Evolutionary conservation across 2,888 invertebrate genomes (phyloP).

Genomic region (Aradus depressus): DNA sequence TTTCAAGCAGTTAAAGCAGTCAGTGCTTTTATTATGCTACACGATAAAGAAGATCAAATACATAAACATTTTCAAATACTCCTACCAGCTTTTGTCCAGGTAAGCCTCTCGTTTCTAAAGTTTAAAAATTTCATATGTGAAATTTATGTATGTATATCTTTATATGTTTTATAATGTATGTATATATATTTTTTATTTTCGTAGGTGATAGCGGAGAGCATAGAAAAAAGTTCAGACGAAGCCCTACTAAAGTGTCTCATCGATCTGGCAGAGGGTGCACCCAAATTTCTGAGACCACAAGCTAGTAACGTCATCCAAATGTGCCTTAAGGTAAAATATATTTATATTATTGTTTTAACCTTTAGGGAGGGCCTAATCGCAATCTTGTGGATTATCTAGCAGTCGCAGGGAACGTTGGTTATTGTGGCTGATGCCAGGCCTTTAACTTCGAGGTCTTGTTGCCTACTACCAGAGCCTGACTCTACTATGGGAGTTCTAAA

Average conservation of each 20-base stretch:
- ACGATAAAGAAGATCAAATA: constrained; percentile 86
- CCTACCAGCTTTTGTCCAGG: constrained; percentile 63
- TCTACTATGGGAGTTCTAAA: too few species aligned
- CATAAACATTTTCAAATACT: constrained; percentile 81
- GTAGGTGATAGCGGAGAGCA: constrained; percentile 68
- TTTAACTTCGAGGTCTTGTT: too few species aligned
- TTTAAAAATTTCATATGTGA: background rate
- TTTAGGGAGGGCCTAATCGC: too few species aligned
- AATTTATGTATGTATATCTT: background rate
- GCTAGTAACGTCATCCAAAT: constrained; percentile 75
- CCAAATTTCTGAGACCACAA: constrained; percentile 83
- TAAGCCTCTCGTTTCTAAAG: constrained; percentile 32
- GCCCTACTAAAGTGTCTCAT: constrained; percentile 84
- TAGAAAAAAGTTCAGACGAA: constrained; percentile 78
- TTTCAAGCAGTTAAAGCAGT: constrained; percentile 75
- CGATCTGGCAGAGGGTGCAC: constrained; percentile 85
- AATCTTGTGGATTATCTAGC: too few species aligned
- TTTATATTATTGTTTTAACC: too few species aligned
- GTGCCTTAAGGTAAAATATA: constrained; percentile 63
- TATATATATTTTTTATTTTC: constrained; percentile 26
- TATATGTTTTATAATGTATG: background rate
- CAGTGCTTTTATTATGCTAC: constrained; percentile 77
- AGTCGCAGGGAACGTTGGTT: too few species aligned
- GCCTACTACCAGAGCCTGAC: too few species aligned
- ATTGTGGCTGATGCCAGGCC: too few species aligned